A percentile compares a stretch with the other conserved stretches of the same genome.
phyloP scores from a whole-genome alignment of 2,113 vertebrate genomes.

The Stegastes partitus region DNA sequence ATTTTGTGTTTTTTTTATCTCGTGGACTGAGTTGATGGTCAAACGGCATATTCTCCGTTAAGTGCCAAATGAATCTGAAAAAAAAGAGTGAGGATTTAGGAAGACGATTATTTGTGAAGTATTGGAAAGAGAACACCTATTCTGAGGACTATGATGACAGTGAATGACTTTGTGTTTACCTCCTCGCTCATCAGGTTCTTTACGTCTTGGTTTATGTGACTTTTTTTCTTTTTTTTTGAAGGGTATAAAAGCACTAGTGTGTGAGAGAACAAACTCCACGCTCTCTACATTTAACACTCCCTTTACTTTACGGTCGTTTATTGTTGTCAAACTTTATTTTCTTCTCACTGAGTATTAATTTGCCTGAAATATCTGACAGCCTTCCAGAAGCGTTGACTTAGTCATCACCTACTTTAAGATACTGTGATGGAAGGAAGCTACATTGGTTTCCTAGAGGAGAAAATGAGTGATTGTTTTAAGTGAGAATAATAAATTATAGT shows the following conservation, averaged over 20 bases:
- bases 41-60: neutral
- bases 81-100: neutral
- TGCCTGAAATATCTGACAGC: slow-evolving; percentile 1
- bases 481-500: neutral
- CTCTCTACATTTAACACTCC: slow-evolving; percentile 3
- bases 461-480: neutral
- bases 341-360: neutral
- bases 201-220: slow-evolving; percentile 13
- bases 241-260: slow-evolving; percentile 60
- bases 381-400: slow-evolving; percentile 6
- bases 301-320: slow-evolving; percentile 12
- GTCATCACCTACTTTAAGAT: neutral
- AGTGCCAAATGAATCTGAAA: slow-evolving; percentile 16
- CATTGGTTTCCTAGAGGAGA: neutral
- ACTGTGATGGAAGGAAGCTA: slow-evolving; percentile 6
- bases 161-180: slow-evolving; percentile 54
- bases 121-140: slow-evolving; percentile 9
- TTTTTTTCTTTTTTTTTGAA: slow-evolving; percentile 44
- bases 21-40: slow-evolving; percentile 27
- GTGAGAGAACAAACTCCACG: slow-evolving; percentile 31
- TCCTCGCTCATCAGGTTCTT: slow-evolving; percentile 36
- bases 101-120: neutral
- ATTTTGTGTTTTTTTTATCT: slow-evolving; percentile 28
- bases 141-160: slow-evolving; percentile 35
- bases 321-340: slow-evolving; percentile 14